A percentile compares a stretch with the other conserved stretches of the same genome.
Evolutionary conservation across 2,888 invertebrate species (phyloP).

Genomic region (Andrena praecox): DNA sequence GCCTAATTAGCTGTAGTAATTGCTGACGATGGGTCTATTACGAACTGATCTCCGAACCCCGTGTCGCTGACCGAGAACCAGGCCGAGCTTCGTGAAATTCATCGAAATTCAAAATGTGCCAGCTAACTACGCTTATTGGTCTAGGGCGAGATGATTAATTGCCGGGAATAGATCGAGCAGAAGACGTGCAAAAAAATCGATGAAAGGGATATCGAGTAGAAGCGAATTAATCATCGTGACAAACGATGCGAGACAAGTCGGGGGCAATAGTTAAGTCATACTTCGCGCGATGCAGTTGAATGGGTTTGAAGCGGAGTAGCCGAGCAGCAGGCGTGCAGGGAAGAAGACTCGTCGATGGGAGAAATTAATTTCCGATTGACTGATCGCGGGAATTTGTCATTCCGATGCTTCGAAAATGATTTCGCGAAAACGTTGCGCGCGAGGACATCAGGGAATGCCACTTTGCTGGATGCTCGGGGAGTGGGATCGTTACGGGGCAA

Average conservation of each 20-base stretch:
- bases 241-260: conserved; percentile 45
- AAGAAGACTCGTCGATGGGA: not conserved
- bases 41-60: not conserved
- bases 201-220: conserved; percentile 50
- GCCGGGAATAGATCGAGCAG: conserved; percentile 42
- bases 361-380: conserved; percentile 55
- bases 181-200: conserved; percentile 50
- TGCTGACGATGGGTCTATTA: not conserved
- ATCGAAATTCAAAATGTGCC: not conserved
- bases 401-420: not conserved
- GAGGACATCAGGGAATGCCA: conserved; percentile 27
- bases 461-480: conserved; percentile 47
- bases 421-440: conserved; percentile 19
- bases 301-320: conserved; percentile 36
- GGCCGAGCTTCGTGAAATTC: not conserved
- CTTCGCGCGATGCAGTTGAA: conserved; percentile 5
- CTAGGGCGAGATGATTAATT: conserved; percentile 44
- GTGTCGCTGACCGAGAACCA: not conserved
- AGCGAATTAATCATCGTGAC: conserved; percentile 45
- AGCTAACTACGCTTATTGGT: conserved; percentile 1
- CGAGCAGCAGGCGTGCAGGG: not conserved
- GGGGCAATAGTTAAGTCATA: conserved; percentile 51
- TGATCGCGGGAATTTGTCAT: conserved; percentile 26
- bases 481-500: conserved; percentile 40
- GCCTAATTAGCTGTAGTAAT: not conserved